These are phyloP conservation scores for Thinocorus orbignyianus DNA, from an alignment of 2,113 vertebrate species.

Conservation along the genomic window DNA sequence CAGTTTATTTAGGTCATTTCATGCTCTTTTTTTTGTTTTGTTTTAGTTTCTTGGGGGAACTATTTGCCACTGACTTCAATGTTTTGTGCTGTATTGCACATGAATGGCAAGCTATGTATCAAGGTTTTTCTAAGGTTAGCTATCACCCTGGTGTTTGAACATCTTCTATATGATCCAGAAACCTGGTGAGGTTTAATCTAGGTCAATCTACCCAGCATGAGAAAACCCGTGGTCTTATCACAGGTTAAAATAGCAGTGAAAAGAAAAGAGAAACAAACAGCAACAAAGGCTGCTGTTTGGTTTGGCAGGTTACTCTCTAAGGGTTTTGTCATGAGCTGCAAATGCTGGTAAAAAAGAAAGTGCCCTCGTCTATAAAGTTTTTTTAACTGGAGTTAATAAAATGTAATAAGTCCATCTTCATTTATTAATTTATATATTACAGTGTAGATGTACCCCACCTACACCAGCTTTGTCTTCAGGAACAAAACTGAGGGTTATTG, in stretches of 20 bases:
- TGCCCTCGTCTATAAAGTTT: not conserved
- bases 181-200: not conserved
- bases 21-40: not conserved
- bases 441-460: not conserved
- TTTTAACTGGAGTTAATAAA: not conserved
- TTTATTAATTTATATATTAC: not conserved
- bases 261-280: not conserved
- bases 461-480: not conserved
- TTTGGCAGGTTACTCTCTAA: not conserved
- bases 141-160: not conserved
- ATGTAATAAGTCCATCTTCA: not conserved
- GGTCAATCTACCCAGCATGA: not conserved
- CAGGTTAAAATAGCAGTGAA: conserved; percentile 5
- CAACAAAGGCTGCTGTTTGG: not conserved
- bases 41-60: too few species aligned
- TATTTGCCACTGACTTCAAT: not conserved
- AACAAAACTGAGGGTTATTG: not conserved
- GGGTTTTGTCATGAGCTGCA: not conserved
- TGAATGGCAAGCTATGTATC: not conserved
- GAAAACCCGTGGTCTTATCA: not conserved
- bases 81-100: not conserved
- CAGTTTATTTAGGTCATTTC: conserved; percentile 51
- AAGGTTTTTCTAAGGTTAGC: not conserved
- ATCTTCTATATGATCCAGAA: not conserved
- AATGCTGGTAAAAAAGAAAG: not conserved